These are phyloP conservation scores for Calosoma granatense DNA, from an alignment of 1,140 invertebrate genomes.

Conservation along the genomic window DNA sequence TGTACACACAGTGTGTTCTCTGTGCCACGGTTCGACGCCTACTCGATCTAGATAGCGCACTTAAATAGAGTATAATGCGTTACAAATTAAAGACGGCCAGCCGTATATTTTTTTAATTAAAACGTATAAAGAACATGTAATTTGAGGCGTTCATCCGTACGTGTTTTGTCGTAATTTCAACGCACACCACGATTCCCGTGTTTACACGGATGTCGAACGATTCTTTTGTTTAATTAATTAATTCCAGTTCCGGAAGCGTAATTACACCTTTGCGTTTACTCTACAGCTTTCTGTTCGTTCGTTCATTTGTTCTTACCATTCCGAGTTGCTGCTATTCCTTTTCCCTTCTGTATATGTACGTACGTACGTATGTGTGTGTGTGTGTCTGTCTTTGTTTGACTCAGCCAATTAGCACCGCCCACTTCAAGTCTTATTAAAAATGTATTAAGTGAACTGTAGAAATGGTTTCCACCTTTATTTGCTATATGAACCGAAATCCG, in stretches of 20 bases:
- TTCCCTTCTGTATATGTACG: not conserved
- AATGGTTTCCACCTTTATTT: no score
- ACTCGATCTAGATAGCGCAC: conserved; percentile 1
- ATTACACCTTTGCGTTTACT: not conserved
- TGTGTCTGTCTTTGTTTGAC: not conserved
- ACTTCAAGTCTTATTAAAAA: not conserved
- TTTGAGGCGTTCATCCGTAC: conserved; percentile 13
- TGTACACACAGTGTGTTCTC: not conserved
- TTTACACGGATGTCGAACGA: conserved; percentile 17
- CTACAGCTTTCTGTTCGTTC: not conserved
- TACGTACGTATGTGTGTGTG: not conserved
- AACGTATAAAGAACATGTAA: not conserved
- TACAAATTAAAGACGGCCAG: conserved; percentile 1
- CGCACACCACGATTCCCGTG: conserved; percentile 9
- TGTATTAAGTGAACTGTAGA: not conserved
- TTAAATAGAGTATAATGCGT: conserved; percentile 7
- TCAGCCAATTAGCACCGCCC: not conserved
- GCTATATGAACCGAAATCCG: no score
- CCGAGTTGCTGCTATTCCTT: no score
- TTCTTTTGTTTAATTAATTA: conserved; percentile 20
- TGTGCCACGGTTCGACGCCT: not conserved
- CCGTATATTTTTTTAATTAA: conserved; percentile 4
- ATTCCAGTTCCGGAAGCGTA: conserved; percentile 16
- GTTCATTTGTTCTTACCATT: not conserved
- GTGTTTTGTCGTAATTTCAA: conserved; percentile 12